Percentiles rank a stretch among this genome's conserved stretches.
Conservation (phyloP, 2,113 vertebrate species). For the Trichechus manatus region DNA sequence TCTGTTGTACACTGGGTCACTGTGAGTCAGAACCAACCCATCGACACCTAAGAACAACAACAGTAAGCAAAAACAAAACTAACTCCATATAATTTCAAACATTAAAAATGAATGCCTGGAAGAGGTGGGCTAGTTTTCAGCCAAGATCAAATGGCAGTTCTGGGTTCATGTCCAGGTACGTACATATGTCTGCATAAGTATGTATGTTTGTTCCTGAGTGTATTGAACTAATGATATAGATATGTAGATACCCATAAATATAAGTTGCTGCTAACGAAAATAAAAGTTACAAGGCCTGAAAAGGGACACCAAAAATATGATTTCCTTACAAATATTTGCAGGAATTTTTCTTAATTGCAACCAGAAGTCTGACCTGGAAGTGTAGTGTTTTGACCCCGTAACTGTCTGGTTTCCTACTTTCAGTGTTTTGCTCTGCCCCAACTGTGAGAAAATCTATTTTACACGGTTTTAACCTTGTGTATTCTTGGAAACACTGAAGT, state of each 20-base stretch:
- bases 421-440: slow-evolving; percentile 86
- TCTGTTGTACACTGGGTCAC: too few relatives aligned
- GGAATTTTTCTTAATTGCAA: slow-evolving; percentile 91
- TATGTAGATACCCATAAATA: neutral
- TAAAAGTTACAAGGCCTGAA: slow-evolving; percentile 79
- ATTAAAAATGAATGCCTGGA: neutral
- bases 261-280: slow-evolving; percentile 73
- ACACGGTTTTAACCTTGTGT: slow-evolving; percentile 86
- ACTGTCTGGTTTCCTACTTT: slow-evolving; percentile 90
- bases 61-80: slow-evolving; percentile 51
- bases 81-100: neutral
- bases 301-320: slow-evolving; percentile 85
- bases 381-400: slow-evolving; percentile 90
- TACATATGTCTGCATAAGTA: slow-evolving; percentile 3
- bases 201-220: neutral
- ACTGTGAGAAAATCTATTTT: slow-evolving; percentile 90
- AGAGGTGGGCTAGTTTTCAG: slow-evolving; percentile 34
- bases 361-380: slow-evolving; percentile 93
- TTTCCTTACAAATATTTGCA: slow-evolving; percentile 87
- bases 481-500: slow-evolving; percentile 77
- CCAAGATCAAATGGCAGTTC: slow-evolving; percentile 41
- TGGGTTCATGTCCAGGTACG: neutral
- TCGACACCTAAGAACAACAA: too few relatives aligned
- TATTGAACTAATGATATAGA: neutral
- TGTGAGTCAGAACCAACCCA: too few relatives aligned